Evolutionary conservation across 2,797 vertebrate genomes (phyloP), one percentile per base, ranked within the genome.

Genomic region (Brotula barbata): DNA sequence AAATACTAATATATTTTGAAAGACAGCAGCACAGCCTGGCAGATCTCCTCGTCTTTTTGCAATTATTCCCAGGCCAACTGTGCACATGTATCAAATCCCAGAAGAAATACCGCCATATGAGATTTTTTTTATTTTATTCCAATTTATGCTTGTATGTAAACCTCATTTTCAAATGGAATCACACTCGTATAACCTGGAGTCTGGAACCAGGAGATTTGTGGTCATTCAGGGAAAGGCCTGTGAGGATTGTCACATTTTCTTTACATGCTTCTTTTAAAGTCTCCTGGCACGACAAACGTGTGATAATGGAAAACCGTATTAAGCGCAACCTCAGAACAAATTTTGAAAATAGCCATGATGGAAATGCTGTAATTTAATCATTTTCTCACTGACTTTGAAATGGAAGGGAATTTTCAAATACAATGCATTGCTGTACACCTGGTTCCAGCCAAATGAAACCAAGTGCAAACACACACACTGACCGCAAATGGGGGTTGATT

Each of bases 1-100:
- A 71, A 31, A 47, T 62, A 22, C 31, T 72, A 39, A 75, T 79
- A 54, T 56, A 37, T 45, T 67, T 64, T 70, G 59, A 75, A 57
- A 62, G 41, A 64, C 51, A 43, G 22, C 39, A 39, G 31, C 7
- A 58, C 58, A 68, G 44, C 2, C 14, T 14, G 10, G 13, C 15
- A 40, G 25, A 11, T 25, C 45, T 61, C 17, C 31, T 14, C 5
- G 6, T 53, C 46, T 25, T 9, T 25, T 19, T 36, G 54, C 43
- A 12, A 12, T 33, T n/a, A 37, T 15, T 8, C 31, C 43, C 25
- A 58, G 53, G 62, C 67, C 53, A 59, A 15, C 37, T 19, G 21
- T 21, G 34, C 40, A 23, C 43, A 51, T 52, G 54, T 41, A 47
- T 64, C 22, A 39, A 14, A 36, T 73, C 56, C 54, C 58, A 41